These are phyloP conservation scores for Hippasteria phrygiana DNA, from an alignment of 53 echinoderm and acorn worm species.

Conservation along the genomic window DNA sequence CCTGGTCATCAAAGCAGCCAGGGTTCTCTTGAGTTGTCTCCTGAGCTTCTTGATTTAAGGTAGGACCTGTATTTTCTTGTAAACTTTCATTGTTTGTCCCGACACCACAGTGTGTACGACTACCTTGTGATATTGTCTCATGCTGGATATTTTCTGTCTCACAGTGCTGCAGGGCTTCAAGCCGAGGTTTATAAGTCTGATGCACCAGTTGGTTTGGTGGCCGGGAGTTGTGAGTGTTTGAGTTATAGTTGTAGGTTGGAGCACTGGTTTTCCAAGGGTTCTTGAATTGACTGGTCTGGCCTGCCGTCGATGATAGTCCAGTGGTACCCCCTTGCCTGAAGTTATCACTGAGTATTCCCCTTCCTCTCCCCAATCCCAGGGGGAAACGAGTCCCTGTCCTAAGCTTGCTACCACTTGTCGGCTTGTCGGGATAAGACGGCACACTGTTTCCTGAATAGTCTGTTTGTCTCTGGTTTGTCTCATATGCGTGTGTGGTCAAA, in stretches of 20 bases:
- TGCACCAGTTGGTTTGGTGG: neutral
- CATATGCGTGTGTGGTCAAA: neutral
- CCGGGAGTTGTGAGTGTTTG: neutral
- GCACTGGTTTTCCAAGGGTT: slow-evolving; percentile 30
- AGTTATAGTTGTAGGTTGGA: slow-evolving; percentile 10
- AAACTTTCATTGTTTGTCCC: neutral
- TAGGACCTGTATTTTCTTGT: neutral
- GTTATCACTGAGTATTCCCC: slow-evolving; percentile 1
- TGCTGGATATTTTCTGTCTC: no score
- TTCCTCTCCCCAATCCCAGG: slow-evolving; percentile 20
- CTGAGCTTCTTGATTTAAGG: neutral
- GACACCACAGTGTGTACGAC: neutral
- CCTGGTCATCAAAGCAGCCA: neutral
- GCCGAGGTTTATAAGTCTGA: neutral
- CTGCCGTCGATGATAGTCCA: neutral
- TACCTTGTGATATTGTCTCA: neutral
- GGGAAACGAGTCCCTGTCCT: neutral
- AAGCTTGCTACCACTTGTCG: neutral
- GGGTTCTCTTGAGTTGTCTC: neutral
- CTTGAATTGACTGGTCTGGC: neutral
- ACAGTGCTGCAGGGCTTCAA: neutral
- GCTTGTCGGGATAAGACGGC: neutral
- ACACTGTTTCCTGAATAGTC: neutral
- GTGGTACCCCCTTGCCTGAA: neutral
- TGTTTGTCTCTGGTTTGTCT: neutral